Percentiles rank a stretch among this genome's conserved stretches.
These are phyloP conservation scores for Hypsopygia costalis DNA, from an alignment of 2,888 invertebrate species.

Conservation along the genomic window DNA sequence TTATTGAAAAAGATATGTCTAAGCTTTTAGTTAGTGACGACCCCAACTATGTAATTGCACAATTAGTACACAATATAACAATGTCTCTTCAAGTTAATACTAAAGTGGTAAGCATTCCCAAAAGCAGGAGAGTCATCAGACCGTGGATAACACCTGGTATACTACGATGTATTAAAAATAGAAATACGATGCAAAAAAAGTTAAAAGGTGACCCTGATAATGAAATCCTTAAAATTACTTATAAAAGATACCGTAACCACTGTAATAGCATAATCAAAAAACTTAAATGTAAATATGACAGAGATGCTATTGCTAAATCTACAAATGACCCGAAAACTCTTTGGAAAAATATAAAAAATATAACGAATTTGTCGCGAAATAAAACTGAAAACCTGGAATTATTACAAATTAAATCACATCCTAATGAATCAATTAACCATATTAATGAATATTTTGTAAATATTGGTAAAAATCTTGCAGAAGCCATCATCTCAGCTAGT, in stretches of 20 bases:
- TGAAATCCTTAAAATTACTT: slow-evolving; percentile 5
- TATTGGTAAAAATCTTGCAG: slow-evolving; percentile 2
- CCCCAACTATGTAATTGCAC: slow-evolving; percentile 2
- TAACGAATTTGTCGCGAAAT: not conserved
- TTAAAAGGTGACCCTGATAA: not conserved
- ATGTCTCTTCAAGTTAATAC: not conserved
- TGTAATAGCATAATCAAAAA: slow-evolving; percentile 8
- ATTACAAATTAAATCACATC: not conserved
- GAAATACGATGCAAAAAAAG: slow-evolving; percentile 7
- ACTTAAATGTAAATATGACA: slow-evolving; percentile 5
- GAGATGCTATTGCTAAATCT: not conserved
- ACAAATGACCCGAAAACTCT: not conserved
- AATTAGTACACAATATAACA: not conserved
- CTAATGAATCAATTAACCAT: not conserved
- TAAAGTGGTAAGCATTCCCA: not conserved
- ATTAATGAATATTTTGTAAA: slow-evolving; percentile 6
- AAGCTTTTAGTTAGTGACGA: slow-evolving; percentile 3
- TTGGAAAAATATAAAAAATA: not conserved
- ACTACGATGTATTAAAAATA: slow-evolving; percentile 4
- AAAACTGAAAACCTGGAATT: not conserved
- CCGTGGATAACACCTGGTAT: slow-evolving; percentile 5
- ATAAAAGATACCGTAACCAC: too few species aligned
- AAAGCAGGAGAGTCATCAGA: not conserved
- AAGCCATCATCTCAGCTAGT: not conserved
- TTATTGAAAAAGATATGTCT: slow-evolving; percentile 1